A percentile compares a stretch with the other conserved stretches of the same genome.
These are phyloP conservation scores for Arizona elegans DNA, from an alignment of 2,113 vertebrate species.

Conservation along the genomic window DNA sequence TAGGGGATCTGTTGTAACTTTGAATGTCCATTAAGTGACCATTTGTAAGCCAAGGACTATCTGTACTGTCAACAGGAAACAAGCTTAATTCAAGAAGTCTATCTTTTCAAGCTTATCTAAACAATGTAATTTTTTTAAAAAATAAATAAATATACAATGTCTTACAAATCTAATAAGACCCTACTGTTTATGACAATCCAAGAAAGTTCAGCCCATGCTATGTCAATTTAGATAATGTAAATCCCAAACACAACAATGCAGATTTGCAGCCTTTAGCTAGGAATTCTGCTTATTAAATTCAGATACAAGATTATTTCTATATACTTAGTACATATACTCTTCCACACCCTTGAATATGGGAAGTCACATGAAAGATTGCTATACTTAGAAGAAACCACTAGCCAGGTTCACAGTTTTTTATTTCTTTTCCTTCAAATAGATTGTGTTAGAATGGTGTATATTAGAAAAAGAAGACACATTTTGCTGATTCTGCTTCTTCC, in stretches of 20 bases:
- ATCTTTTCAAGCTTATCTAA: neutral
- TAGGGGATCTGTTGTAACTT: neutral
- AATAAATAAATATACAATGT: neutral
- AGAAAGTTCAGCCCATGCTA: neutral
- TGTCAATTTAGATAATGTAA: neutral
- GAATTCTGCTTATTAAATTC: accelerated
- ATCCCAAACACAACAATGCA: neutral
- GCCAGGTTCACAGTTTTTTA: neutral
- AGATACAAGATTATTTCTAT: neutral
- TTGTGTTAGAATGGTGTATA: neutral
- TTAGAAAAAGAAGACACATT: neutral
- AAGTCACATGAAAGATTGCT: neutral
- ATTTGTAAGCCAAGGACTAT: neutral
- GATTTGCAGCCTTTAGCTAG: neutral
- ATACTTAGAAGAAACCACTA: neutral
- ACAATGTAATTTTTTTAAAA: neutral
- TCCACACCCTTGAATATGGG: neutral
- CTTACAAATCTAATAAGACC: neutral
- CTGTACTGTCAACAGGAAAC: neutral
- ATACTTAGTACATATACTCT: accelerated
- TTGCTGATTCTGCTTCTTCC: too few relatives aligned
- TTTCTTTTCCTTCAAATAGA: neutral
- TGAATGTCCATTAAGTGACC: neutral
- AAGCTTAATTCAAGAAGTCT: neutral
- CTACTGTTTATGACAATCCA: neutral